Base-by-base conservation (phyloP, 2,888 invertebrate species). In the Epinotia ramella region DNA sequence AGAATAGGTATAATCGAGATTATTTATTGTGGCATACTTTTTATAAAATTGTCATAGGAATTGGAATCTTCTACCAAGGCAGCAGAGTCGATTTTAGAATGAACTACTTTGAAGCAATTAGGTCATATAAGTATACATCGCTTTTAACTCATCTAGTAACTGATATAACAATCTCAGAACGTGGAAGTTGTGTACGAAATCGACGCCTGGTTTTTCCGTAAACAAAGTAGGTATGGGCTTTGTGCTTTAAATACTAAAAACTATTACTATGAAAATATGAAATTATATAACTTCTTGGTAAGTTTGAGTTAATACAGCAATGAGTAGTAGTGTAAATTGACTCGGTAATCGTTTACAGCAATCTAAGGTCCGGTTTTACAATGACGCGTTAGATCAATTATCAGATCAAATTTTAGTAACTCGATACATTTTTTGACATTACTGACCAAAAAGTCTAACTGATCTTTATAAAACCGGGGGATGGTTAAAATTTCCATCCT, bases 171-270 rank as follows among this genome's bases (percentile, higher is more conserved):
- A 24, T 3, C 24, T 12, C n/a, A n/a, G 0, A 33, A 62, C 28
- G 33, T 9, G 60, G 18, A 13, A 20, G 64, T 65, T 65, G 24
- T n/a, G 16, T 28, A 49, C 24, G 24, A 49, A 49, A 49, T 9
- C 16, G 16, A 6, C 13, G 16, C 28, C 16, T 24, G 1, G 12
- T 5, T 53, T 53, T 28, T 66, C 12, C 28, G 33, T 33, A 57
- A 18, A 57, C 53, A 11, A 7, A 13, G 9, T n/a, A n/a, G n/a
- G n/a, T 18, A n/a, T 18, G 12, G 28, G 16, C 24, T 60, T 69
- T 69, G 69, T 69, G 69, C 69, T 69, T 33, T 57, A n/a, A 46
- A 46, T 46, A 60, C 44, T 68, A 59, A 0, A n/a, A 46, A 46
- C 3, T 59, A 59, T 68, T 68, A 68, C 4, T 44, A 60, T 60